Conservation (phyloP, 2,797 vertebrate species). For the Clarias fuscus region DNA sequence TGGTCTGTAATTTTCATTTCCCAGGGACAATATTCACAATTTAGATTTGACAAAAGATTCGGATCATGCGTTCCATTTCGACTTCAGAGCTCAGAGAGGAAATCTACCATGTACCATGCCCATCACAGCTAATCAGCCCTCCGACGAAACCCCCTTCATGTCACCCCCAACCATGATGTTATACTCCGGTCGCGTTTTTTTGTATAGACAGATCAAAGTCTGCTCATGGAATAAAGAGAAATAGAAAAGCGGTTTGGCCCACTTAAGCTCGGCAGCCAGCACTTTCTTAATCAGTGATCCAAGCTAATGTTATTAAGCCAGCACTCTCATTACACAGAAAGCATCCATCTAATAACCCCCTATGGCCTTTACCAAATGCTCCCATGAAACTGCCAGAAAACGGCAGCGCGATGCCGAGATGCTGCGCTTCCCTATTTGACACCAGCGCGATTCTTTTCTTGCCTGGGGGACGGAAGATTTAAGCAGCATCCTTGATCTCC, state of each 20-base stretch:
- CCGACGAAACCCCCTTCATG: not conserved
- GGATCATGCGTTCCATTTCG: not conserved
- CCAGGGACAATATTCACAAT: not conserved
- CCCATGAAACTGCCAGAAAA: constrained; percentile 64
- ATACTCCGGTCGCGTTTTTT: not conserved
- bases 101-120: not conserved
- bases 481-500: constrained; percentile 43
- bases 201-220: not conserved
- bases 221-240: constrained; percentile 22
- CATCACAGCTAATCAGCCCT: not conserved
- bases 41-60: not conserved
- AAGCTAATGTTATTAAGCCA: constrained; percentile 68
- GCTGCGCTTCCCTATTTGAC: constrained; percentile 53
- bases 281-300: constrained; percentile 63
- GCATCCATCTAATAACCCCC: constrained; percentile 66
- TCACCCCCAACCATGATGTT: not conserved
- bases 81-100: not conserved
- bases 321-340: constrained; percentile 68
- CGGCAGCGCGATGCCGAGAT: constrained; percentile 49
- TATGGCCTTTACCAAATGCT: constrained; percentile 68
- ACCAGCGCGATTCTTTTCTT: constrained; percentile 47
- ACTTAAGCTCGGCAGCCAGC: constrained; percentile 58
- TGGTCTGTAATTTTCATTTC: not conserved
- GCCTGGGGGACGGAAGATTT: constrained; percentile 49
- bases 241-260: constrained; percentile 43